Evolutionary conservation across 2,113 vertebrate species (phyloP).

Genomic region (Zeus faber): DNA sequence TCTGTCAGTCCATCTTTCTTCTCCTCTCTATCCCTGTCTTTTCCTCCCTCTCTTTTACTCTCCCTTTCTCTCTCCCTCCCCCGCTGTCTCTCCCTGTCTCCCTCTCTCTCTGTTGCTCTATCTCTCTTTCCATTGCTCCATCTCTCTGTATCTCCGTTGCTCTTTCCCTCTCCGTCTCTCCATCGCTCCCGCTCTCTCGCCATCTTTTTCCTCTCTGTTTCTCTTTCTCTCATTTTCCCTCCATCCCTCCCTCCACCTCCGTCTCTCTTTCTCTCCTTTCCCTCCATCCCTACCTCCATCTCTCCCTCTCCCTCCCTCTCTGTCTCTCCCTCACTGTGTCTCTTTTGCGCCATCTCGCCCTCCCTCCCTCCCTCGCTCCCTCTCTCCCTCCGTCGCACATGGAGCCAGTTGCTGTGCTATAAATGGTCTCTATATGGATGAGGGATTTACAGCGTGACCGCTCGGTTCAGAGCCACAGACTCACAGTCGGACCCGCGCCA

Average conservation of each 20-base stretch:
- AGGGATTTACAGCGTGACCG: slow-evolving; percentile 12
- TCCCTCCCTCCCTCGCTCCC: neutral
- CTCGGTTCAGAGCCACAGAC: slow-evolving; percentile 1
- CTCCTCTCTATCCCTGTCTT: neutral
- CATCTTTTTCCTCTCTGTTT: neutral
- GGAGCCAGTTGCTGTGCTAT: neutral
- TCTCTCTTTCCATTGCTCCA: neutral
- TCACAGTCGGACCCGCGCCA: neutral
- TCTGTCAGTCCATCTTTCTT: neutral
- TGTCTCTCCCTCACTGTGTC: neutral
- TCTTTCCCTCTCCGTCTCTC: no score
- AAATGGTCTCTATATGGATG: slow-evolving; percentile 1
- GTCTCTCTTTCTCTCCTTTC: neutral
- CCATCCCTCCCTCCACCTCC: neutral
- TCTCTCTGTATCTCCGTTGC: no score
- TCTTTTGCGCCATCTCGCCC: no score
- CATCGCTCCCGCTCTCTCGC: neutral
- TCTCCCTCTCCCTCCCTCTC: neutral
- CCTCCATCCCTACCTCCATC: neutral
- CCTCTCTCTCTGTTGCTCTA: neutral
- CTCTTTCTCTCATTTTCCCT: neutral
- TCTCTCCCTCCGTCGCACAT: neutral
- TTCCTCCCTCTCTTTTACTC: neutral
- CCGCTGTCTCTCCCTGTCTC: no score
- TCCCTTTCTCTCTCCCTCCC: neutral